phyloP scores from a whole-genome alignment of 2,797 vertebrate genomes.

The Choloepus didactylus region DNA sequence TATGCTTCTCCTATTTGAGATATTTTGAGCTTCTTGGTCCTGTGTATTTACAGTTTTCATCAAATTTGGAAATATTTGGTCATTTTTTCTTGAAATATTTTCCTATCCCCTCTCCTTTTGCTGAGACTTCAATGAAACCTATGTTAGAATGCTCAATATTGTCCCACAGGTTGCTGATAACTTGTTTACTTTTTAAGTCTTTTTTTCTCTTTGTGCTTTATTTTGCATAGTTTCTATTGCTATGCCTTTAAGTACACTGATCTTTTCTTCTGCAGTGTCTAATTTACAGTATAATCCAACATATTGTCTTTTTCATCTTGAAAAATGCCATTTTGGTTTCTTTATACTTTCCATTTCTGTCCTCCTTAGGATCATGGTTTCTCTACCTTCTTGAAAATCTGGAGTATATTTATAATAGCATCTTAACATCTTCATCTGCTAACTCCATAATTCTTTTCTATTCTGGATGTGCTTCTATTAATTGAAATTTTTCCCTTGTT shows the following conservation, averaged over 20 bases:
- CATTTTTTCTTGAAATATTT: not conserved
- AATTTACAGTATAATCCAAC: not conserved
- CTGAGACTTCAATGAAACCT: not conserved
- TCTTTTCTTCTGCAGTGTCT: not conserved
- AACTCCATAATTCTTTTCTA: not conserved
- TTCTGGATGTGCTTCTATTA: not conserved
- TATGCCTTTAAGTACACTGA: not conserved
- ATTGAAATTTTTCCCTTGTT: not conserved
- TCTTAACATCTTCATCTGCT: not conserved
- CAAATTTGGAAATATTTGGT: not conserved
- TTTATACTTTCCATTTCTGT: not conserved
- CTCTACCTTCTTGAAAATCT: not conserved
- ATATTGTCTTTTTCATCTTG: not conserved
- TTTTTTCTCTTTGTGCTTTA: not conserved
- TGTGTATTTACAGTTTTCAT: conserved; percentile 2
- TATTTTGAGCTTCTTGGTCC: not conserved
- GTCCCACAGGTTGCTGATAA: not conserved
- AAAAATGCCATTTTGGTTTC: not conserved
- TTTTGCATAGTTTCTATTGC: not conserved
- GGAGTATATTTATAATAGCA: not conserved
- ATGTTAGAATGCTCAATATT: not conserved
- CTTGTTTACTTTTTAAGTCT: not conserved
- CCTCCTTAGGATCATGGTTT: not conserved
- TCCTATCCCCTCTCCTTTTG: not conserved
- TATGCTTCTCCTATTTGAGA: not conserved